Evolutionary conservation across 2,888 invertebrate species (phyloP), one percentile per base, ranked within the genome.

Genomic region (Chloromyia formosa): DNA sequence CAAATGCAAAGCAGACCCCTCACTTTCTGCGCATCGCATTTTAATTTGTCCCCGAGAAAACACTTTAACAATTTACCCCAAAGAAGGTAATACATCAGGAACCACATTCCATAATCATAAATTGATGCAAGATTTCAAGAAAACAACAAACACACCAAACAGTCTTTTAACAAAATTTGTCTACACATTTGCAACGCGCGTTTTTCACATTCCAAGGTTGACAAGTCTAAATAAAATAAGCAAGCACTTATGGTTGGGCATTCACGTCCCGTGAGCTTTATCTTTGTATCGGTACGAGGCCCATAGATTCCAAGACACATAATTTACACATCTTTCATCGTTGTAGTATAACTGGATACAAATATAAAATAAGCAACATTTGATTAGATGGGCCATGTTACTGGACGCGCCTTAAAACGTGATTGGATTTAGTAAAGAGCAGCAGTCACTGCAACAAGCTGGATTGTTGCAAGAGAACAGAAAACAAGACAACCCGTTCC

Each of bases 191-290:
- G 66, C 68, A 69, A 54, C 23, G 27, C 27, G 27, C 7, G 20
- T 53, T 69, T 69, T 69, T 69, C 53, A 54, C 68, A 53, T 49
- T 69, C 45, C 68, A 69, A 69, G 68, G 68, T 69, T 22, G 68
- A 53, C 68, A 27, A 69, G 53, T 69, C 23, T 49, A 5, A 35
- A 35, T 49, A 5, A 35, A 35, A 35, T 35, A 35, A 35, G 27
- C 27, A 35, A 35, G 23, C 20, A 14, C 60, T 20, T 60, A 22
- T 60, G 60, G 2, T 49, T 23, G 23, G 27, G 12, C 60, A 27
- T 23, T 60, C 27, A 23, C 27, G 60, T 27, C 27, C 27, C 27
- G 27, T 1, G 12, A 20, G 14, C 23, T 49, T 12, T 49, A 49
- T 12, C 10, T 49, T 35, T 35, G 27, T 35, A 35, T 35, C 27